Evolutionary conservation across 35 echinoderm and acorn worm genomes (phyloP).

Genomic region (Stichopus chloronotus): DNA sequence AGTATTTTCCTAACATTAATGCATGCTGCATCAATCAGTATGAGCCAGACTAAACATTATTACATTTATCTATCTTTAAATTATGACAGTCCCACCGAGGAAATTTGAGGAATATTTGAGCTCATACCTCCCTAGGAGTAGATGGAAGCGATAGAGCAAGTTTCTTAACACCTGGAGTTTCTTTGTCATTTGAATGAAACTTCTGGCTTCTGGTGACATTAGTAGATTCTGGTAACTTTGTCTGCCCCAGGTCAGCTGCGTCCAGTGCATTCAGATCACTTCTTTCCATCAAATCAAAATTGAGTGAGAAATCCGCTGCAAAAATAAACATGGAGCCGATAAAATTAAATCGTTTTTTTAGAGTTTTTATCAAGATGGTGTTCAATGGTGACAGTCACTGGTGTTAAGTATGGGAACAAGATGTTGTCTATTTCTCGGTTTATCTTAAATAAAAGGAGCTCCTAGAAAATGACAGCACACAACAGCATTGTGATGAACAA

Average conservation of each 20-base stretch:
- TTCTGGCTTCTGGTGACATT: constrained; percentile 16
- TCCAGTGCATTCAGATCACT: constrained; percentile 31
- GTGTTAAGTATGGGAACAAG: no score
- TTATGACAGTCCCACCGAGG: no score
- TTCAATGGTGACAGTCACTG: no score
- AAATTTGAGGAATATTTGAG: not conserved
- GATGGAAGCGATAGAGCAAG: not conserved
- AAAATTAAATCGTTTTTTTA: not conserved
- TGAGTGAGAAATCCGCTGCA: constrained; percentile 86
- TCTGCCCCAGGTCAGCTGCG: not conserved
- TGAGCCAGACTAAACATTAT: no score
- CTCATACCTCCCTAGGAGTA: constrained; percentile 2
- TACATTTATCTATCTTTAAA: no score
- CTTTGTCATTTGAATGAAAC: constrained; percentile 25
- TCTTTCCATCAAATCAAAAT: constrained; percentile 64
- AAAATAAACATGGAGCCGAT: constrained; percentile 4
- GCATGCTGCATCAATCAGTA: no score
- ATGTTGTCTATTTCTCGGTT: no score
- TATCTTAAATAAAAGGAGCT: no score
- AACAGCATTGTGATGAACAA: no score
- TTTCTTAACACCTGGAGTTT: not conserved
- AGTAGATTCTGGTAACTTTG: not conserved
- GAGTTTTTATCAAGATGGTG: no score
- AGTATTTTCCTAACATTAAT: no score
- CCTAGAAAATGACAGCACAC: no score